Base-by-base conservation (phyloP, 2,888 invertebrate genomes). In the Tiphia femorata region DNA sequence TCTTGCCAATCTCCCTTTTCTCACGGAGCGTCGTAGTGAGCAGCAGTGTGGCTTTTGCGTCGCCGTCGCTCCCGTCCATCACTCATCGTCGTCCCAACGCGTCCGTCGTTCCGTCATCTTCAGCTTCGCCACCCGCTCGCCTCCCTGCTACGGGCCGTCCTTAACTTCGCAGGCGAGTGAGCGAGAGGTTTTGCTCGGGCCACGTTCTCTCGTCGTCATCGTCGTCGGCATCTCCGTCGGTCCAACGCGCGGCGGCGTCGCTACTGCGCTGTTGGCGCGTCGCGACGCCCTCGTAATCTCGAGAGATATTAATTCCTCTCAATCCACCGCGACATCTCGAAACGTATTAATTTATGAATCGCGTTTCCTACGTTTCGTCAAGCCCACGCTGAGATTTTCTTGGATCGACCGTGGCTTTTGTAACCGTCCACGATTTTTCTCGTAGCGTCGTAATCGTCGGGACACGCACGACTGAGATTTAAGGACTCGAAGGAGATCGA, bases 41-140 rank as follows among this genome's bases (percentile, higher is more conserved):
- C n/a, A n/a, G n/a, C n/a, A 55, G 27, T 40, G 33, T 53, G 37
- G 55, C 57, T 62, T 57, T 58, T 44, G 62, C 58, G 60, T 42
- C 50, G 61, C 49, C 67, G 71, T 62, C 70, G 70, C 72, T 73
- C 70, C 73, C 70, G 77, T 77, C 78, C 78, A 79, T 80, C 78
- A 75, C 72, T 79, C 78, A 78, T 66, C 71, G 78, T 79, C 77
- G 66, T 63, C 68, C 66, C 63, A 59, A 62, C 73, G 66, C 56
- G 70, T 73, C 72, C 68, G 64, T 72, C 73, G 67, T 70, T 68
- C 62, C 69, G 62, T 71, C 70, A 72, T 64, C 62, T 62, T 55
- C 59, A 52, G 35, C 62, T 52, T 44, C 38, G n/a, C n/a, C n/a
- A 10, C n/a, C 14, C 17, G 8, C 12, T 12, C 30, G 8, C 16